Evolutionary conservation across 2,113 vertebrate species (phyloP).

Genomic region (Felis catus): F.catus_Fca126_mat1.0 CM031424.1:49449001-49449500

Average conservation of each 20-base stretch:
- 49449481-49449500: not conserved
- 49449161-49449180: not conserved
- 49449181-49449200: not conserved
- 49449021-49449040: not conserved
- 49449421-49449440: not conserved
- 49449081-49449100: not conserved
- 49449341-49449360: slow-evolving; percentile 46
- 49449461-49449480: not conserved
- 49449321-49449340: not conserved
- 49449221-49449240: slow-evolving; percentile 37
- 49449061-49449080: not conserved
- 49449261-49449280: slow-evolving; percentile 4
- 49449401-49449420: not conserved
- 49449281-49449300: slow-evolving; percentile 41
- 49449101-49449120: slow-evolving; percentile 2
- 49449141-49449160: slow-evolving; percentile 5
- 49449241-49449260: slow-evolving; percentile 23
- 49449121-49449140: not conserved
- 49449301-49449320: slow-evolving; percentile 46
- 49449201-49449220: not conserved
- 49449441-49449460: not conserved
- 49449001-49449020: not conserved
- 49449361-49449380: slow-evolving; percentile 44
- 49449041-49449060: not conserved
- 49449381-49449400: not conserved